Evolutionary conservation across 2,113 vertebrate genomes (phyloP).

Genomic region (Zapornia atra): DNA sequence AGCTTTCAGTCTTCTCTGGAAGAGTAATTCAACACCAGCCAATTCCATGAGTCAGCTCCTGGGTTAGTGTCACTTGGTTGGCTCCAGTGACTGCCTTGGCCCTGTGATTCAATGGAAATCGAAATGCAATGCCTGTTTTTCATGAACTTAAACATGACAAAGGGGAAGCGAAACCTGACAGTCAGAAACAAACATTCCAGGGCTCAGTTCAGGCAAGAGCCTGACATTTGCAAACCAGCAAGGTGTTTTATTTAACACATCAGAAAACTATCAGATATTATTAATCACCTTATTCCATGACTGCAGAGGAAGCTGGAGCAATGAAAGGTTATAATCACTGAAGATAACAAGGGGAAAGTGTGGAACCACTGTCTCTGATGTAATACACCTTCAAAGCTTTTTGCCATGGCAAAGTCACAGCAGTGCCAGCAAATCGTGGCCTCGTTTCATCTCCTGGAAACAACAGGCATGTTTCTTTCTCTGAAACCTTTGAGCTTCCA

Average conservation of each 20-base stretch:
- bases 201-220: background rate
- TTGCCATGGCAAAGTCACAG: background rate
- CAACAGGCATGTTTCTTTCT: background rate
- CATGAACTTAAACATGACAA: background rate
- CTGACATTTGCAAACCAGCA: background rate
- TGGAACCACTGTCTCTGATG: background rate
- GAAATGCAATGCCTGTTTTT: background rate
- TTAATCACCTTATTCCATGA: background rate
- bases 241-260: background rate
- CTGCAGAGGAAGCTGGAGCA: background rate
- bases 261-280: background rate
- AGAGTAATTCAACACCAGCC: background rate
- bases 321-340: background rate
- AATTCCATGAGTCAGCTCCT: background rate
- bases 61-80: fast-evolving
- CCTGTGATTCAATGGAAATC: background rate
- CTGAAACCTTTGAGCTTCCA: background rate
- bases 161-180: background rate
- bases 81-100: background rate
- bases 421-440: background rate
- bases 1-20: background rate
- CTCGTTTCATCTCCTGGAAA: background rate
- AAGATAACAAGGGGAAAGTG: background rate
- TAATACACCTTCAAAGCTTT: background rate
- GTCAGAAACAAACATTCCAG: background rate